Evolutionary conservation across 2,888 invertebrate species (phyloP).

Genomic region (Agrypnus murinus): DNA sequence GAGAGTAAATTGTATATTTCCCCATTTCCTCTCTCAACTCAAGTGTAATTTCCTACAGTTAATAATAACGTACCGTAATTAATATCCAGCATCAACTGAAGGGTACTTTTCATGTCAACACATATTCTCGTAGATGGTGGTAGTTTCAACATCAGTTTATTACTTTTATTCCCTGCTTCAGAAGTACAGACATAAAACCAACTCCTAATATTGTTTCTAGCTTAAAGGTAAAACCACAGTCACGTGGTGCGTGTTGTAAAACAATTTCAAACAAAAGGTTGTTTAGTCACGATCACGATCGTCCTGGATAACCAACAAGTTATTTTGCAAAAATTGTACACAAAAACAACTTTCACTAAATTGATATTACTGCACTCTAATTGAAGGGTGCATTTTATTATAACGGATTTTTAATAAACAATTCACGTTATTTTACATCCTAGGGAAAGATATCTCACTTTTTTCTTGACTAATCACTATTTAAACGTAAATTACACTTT

Average conservation of each 20-base stretch:
- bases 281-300: conserved; percentile 26
- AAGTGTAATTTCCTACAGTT: conserved; percentile 23
- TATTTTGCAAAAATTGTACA: neutral
- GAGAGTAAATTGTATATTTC: conserved; percentile 9
- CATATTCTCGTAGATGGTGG: conserved; percentile 6
- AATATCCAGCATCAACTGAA: conserved; percentile 25
- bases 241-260: conserved; percentile 13
- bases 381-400: neutral
- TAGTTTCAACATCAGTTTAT: conserved; percentile 18
- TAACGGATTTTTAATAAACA: neutral
- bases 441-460: neutral
- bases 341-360: conserved; percentile 27
- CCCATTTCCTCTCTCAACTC: neutral
- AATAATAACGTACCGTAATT: conserved; percentile 30
- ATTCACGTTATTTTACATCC: neutral
- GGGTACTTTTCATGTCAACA: conserved; percentile 24
- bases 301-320: conserved; percentile 18
- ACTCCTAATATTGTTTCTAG: conserved; percentile 8
- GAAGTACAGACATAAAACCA: conserved; percentile 1
- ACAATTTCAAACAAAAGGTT: conserved; percentile 7
- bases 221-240: conserved; percentile 1
- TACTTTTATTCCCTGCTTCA: neutral
- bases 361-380: neutral
- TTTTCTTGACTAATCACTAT: neutral
- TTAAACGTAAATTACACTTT: conserved; percentile 17